A percentile compares a stretch with the other conserved stretches of the same genome.
phyloP scores from a whole-genome alignment of 1,140 invertebrate genomes.

The Oncopeltus fasciatus region DNA sequence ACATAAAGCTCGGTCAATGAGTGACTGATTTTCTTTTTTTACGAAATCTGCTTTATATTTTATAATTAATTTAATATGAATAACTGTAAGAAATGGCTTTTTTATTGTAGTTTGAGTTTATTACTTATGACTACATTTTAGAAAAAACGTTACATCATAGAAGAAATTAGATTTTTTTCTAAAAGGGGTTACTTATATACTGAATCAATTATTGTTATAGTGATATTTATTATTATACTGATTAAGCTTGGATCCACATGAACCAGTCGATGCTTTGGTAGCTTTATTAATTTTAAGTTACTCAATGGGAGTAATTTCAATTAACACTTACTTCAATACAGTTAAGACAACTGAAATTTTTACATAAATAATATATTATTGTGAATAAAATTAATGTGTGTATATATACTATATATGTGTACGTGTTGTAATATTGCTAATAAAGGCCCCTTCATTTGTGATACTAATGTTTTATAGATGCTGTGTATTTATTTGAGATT shows the following conservation, averaged over 20 bases:
- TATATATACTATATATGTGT: neutral
- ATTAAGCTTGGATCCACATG: neutral
- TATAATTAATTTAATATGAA: neutral
- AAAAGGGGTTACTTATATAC: too few relatives aligned
- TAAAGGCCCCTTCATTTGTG: neutral
- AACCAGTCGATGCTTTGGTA: constrained; percentile 1
- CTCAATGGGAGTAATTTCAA: neutral
- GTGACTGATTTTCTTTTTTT: constrained; percentile 2
- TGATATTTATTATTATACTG: neutral
- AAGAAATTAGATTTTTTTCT: too few relatives aligned
- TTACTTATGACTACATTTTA: neutral
- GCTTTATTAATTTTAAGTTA: constrained; percentile 6
- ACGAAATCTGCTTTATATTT: constrained; percentile 9
- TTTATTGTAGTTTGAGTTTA: neutral
- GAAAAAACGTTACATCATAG: neutral
- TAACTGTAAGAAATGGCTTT: neutral
- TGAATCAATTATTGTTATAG: neutral
- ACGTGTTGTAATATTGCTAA: neutral
- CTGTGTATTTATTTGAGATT: constrained; percentile 1
- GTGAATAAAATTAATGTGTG: neutral
- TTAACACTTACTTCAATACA: too few relatives aligned
- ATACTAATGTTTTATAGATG: constrained; percentile 1
- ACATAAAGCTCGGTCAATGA: neutral
- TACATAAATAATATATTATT: neutral
- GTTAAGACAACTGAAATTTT: too few relatives aligned